These are phyloP conservation scores for Littorina saxatilis DNA, from an alignment of 1,140 invertebrate species.

Conservation along the genomic window DNA sequence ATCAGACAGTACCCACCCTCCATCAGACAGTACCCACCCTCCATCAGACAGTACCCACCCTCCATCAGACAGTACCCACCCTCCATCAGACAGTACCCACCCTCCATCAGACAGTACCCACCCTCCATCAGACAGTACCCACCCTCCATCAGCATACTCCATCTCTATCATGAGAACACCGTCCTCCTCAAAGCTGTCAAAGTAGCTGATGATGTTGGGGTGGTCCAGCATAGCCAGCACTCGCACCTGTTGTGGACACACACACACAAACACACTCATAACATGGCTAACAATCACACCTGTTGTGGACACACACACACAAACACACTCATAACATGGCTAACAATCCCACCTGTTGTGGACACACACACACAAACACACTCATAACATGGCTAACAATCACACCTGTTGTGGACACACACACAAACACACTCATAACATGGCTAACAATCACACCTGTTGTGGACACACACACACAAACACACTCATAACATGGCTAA, in stretches of 20 bases:
- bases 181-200: conserved; percentile 86
- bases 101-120: too few species aligned
- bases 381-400: too few species aligned
- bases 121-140: conserved; percentile 24
- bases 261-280: not conserved
- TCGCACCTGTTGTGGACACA: conserved; percentile 71
- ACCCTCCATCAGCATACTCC: conserved; percentile 87
- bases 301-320: conserved; percentile 75
- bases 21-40: too few species aligned
- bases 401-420: too few species aligned
- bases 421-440: too few species aligned
- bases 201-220: conserved; percentile 86
- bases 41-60: not conserved
- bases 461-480: too few species aligned
- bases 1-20: not conserved
- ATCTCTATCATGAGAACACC: conserved; percentile 87
- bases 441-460: too few species aligned
- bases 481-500: too few species aligned
- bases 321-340: not conserved
- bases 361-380: too few species aligned
- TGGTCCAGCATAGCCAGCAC: conserved; percentile 85
- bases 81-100: not conserved
- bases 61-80: not conserved
- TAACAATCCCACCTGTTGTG: too few species aligned
- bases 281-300: too few species aligned